Evolutionary conservation across 2,113 vertebrate genomes (phyloP).

Genomic region (Sapajus apella): DNA sequence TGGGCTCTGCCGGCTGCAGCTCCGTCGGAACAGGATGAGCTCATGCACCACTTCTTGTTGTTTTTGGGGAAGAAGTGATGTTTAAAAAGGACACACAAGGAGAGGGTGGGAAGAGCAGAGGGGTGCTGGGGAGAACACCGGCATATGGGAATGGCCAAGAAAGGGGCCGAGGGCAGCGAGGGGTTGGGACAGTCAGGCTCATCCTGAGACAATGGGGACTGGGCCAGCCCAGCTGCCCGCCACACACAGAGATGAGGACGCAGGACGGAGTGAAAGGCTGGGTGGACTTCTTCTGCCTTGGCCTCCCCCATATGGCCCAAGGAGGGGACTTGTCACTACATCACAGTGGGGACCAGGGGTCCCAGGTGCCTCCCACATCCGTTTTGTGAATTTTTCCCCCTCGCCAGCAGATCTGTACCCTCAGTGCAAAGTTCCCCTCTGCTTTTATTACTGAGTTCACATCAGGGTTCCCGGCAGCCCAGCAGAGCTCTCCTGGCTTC

Average conservation of each 20-base stretch:
- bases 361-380: background rate
- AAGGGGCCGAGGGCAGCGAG: background rate
- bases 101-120: too few relatives aligned
- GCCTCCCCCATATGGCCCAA: fast-evolving
- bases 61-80: background rate
- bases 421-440: background rate
- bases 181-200: background rate
- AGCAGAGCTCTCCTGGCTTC: conserved; percentile 42
- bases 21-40: fast-evolving
- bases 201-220: fast-evolving
- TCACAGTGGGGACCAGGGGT: background rate
- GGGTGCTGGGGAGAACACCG: background rate
- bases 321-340: background rate
- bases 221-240: background rate
- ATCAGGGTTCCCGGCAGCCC: conserved; percentile 11
- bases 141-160: fast-evolving
- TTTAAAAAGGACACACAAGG: background rate
- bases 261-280: background rate
- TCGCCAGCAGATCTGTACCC: background rate
- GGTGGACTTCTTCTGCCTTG: background rate
- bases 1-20: background rate
- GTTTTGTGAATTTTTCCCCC: background rate
- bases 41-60: background rate
- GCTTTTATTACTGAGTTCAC: background rate
- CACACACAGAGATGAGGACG: background rate